These are phyloP conservation scores for Callionymus lyra DNA, from an alignment of 2,113 vertebrate species.

Conservation along the genomic window DNA sequence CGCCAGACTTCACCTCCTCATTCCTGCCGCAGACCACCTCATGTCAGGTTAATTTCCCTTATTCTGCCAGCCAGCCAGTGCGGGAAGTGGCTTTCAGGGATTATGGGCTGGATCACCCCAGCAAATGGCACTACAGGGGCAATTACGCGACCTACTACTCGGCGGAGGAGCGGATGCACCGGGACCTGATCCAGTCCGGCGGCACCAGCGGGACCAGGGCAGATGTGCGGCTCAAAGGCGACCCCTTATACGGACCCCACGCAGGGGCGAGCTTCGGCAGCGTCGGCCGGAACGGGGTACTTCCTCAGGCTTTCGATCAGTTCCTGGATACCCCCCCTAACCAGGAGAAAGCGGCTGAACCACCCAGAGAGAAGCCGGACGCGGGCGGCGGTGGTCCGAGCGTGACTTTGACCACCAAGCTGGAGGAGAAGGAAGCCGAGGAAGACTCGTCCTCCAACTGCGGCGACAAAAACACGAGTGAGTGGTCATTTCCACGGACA, in stretches of 20 bases:
- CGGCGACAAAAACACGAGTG: constrained; percentile 87
- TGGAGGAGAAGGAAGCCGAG: constrained; percentile 65
- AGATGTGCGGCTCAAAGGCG: constrained; percentile 89
- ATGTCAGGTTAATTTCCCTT: constrained; percentile 95
- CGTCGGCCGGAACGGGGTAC: constrained; percentile 89
- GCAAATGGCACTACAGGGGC: constrained; percentile 89
- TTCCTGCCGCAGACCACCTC: constrained; percentile 91
- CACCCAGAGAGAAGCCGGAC: constrained; percentile 72
- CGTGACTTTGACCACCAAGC: constrained; percentile 65
- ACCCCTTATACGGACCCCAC: constrained; percentile 78
- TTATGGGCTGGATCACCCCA: constrained; percentile 91
- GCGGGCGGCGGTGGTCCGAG: constrained; percentile 31
- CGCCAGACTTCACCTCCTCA: constrained; percentile 90
- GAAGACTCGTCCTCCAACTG: constrained; percentile 82
- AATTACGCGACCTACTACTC: constrained; percentile 92
- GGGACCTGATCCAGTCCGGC: constrained; percentile 74
- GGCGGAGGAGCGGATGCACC: constrained; percentile 82
- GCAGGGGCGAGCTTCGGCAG: constrained; percentile 72
- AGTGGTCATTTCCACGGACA: constrained; percentile 34
- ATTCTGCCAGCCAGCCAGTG: constrained; percentile 92
- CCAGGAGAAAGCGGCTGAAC: constrained; percentile 57
- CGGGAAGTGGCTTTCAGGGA: constrained; percentile 95
- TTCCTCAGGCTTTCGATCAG: constrained; percentile 95
- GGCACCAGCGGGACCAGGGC: constrained; percentile 65
- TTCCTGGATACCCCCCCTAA: constrained; percentile 78